phyloP scores from a whole-genome alignment of 2,113 vertebrate species.

The Rhynchomys soricoides region DNA sequence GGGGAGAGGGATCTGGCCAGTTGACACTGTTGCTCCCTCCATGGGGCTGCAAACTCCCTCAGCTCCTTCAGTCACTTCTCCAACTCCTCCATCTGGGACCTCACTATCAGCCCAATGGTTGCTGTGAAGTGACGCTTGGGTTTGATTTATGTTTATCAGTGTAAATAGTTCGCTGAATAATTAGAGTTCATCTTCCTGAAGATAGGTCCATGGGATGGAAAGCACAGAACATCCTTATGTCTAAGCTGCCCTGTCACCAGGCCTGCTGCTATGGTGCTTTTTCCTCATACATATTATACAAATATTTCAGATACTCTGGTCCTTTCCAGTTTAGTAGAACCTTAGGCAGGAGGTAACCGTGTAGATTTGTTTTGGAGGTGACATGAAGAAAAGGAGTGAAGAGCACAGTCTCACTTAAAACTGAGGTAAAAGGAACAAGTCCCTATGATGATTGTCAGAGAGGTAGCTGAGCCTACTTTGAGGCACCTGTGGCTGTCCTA shows the following conservation, averaged over 20 bases:
- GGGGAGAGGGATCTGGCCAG: no score
- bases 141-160: not conserved
- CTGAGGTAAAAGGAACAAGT: not conserved
- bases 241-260: not conserved
- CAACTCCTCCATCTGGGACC: no score
- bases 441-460: not conserved
- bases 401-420: not conserved
- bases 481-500: not conserved
- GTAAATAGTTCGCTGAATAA: constrained; percentile 21
- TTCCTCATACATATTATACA: not conserved
- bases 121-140: no score
- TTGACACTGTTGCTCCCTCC: no score
- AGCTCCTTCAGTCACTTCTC: no score
- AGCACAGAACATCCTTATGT: not conserved
- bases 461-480: not conserved
- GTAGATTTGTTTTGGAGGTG: not conserved
- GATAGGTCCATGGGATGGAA: not conserved
- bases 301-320: not conserved
- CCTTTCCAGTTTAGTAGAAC: not conserved
- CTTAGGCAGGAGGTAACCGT: not conserved
- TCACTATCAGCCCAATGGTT: no score
- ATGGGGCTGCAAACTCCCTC: no score
- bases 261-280: not conserved
- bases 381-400: not conserved
- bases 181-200: constrained; percentile 19